phyloP scores from a whole-genome alignment of 1,140 invertebrate genomes.

The Cherax destructor region DNA sequence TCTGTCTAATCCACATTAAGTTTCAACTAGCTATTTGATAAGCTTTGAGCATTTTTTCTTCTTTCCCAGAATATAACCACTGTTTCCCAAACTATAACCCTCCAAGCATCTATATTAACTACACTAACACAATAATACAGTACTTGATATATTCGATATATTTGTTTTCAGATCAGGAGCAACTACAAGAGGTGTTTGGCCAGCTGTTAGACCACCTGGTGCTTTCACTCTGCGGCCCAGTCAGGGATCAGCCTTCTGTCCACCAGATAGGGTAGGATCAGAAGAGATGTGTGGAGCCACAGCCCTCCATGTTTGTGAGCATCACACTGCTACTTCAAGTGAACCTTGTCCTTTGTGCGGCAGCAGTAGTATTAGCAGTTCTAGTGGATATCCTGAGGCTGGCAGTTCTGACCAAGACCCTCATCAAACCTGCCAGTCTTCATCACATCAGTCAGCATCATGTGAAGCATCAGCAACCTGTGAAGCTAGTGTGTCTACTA shows the following conservation, averaged over 20 bases:
- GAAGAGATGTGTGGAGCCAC: constrained; percentile 56
- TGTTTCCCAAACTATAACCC: too few relatives aligned
- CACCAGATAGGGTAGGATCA: constrained; percentile 74
- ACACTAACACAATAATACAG: too few relatives aligned
- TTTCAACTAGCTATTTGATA: too few relatives aligned
- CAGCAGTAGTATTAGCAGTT: constrained; percentile 36
- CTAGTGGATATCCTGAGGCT: neutral
- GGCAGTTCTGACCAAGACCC: constrained; percentile 43
- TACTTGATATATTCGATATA: neutral
- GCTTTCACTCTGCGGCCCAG: constrained; percentile 87
- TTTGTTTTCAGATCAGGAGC: constrained; percentile 74
- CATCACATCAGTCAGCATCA: constrained; percentile 35
- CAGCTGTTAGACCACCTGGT: constrained; percentile 80
- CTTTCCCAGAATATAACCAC: too few relatives aligned
- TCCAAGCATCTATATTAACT: too few relatives aligned
- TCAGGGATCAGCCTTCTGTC: constrained; percentile 87
- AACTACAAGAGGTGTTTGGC: constrained; percentile 74
- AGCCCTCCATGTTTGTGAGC: constrained; percentile 52
- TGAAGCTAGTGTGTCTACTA: constrained; percentile 54
- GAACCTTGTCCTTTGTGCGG: constrained; percentile 54
- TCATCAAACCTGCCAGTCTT: constrained; percentile 41
- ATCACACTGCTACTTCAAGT: constrained; percentile 39
- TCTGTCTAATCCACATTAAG: too few relatives aligned
- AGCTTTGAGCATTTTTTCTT: too few relatives aligned
- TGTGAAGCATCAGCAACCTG: constrained; percentile 18